Conservation (phyloP, 1,140 invertebrate species). For the Halictus rubicundus region DNA sequence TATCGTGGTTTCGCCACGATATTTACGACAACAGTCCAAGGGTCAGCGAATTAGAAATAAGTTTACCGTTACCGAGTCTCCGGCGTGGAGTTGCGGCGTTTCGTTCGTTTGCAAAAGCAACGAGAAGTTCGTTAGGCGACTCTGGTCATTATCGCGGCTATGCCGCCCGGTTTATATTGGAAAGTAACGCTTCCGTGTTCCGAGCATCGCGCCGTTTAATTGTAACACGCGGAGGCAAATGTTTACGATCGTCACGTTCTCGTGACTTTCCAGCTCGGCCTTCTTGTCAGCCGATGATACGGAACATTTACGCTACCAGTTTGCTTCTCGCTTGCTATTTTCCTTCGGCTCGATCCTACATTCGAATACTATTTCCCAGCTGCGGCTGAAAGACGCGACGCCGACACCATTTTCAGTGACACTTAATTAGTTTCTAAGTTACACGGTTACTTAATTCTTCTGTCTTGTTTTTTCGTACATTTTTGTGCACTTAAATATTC, state of each 20-base stretch:
- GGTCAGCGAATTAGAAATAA: constrained; percentile 21
- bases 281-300: constrained; percentile 9
- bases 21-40: neutral
- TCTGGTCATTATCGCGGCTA: constrained; percentile 27
- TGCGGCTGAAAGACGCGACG: too few relatives aligned
- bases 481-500: too few relatives aligned
- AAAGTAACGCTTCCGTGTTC: constrained; percentile 40
- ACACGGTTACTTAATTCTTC: too few relatives aligned
- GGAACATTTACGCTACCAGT: neutral
- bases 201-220: constrained; percentile 19
- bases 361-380: too few relatives aligned
- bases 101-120: constrained; percentile 18
- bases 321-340: neutral
- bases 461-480: too few relatives aligned
- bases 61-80: constrained; percentile 30
- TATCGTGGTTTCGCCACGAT: too few relatives aligned
- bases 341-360: neutral
- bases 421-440: too few relatives aligned
- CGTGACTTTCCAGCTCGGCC: neutral
- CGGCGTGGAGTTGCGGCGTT: neutral
- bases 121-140: constrained; percentile 18
- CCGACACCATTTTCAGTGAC: too few relatives aligned
- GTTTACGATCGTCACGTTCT: neutral
- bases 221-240: neutral
- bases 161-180: constrained; percentile 19